phyloP scores from a whole-genome alignment of 2,888 invertebrate genomes.

The Automeris io region DNA sequence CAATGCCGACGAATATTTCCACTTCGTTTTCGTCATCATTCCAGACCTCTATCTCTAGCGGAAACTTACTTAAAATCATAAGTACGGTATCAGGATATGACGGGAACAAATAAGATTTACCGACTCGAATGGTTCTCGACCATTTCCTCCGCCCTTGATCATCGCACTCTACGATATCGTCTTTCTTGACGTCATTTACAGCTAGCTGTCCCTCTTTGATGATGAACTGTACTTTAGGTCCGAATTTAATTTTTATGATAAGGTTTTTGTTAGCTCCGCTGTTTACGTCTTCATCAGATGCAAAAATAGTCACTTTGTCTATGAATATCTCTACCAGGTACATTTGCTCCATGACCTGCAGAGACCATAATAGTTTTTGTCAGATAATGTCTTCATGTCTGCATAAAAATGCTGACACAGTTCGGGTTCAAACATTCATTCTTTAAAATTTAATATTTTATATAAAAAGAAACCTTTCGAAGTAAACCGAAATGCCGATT shows the following conservation, averaged over 20 bases:
- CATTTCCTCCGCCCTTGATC: conserved; percentile 48
- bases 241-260: conserved; percentile 64
- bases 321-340: conserved; percentile 76
- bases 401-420: too few species aligned
- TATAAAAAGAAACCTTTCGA: too few species aligned
- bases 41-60: conserved; percentile 69
- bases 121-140: conserved; percentile 56
- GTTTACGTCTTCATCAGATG: conserved; percentile 35
- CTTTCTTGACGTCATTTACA: conserved; percentile 32
- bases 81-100: conserved; percentile 63
- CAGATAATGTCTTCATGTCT: too few species aligned
- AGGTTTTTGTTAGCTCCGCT: conserved; percentile 58
- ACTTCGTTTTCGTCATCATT: conserved; percentile 57
- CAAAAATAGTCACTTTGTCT: conserved; percentile 66
- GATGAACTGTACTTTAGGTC: conserved; percentile 66
- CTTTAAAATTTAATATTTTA: too few species aligned
- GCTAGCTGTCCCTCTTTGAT: conserved; percentile 65
- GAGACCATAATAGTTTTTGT: conserved; percentile 56
- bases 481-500: too few species aligned
- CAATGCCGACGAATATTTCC: conserved; percentile 59
- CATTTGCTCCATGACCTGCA: conserved; percentile 75
- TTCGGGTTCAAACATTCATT: too few species aligned
- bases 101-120: conserved; percentile 75
- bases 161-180: conserved; percentile 48
- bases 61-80: conserved; percentile 56